These are phyloP conservation scores for Sphaerodactylus townsendi DNA, from an alignment of 2,113 vertebrate genomes.

Conservation along the genomic window DNA sequence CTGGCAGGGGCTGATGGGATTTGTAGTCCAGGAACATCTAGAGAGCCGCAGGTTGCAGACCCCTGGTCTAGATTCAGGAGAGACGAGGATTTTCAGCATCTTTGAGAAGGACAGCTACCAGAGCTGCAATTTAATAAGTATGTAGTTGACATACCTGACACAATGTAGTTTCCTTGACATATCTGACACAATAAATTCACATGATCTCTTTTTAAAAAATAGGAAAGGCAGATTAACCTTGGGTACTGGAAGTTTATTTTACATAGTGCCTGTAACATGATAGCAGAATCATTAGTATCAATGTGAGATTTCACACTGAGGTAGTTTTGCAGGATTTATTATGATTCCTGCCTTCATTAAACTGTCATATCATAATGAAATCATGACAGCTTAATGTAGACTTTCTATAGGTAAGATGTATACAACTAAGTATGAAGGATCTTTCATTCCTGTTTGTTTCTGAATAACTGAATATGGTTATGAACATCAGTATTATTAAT, in stretches of 20 bases:
- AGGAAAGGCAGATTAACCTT: background rate
- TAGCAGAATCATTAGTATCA: background rate
- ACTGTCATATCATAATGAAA: background rate
- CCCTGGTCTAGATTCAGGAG: too few relatives aligned
- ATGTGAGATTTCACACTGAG: background rate
- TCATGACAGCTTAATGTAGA: background rate
- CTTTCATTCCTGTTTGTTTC: conserved; percentile 12
- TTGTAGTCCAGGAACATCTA: too few relatives aligned
- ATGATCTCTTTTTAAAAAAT: background rate
- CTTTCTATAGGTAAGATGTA: background rate
- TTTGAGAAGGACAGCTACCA: too few relatives aligned
- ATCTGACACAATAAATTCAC: too few relatives aligned
- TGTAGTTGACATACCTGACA: too few relatives aligned
- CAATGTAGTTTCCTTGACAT: too few relatives aligned
- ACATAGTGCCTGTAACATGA: background rate
- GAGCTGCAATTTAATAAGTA: too few relatives aligned
- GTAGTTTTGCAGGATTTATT: background rate
- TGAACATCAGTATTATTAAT: background rate
- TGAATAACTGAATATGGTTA: background rate
- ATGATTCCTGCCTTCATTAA: background rate
- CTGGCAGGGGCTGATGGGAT: too few relatives aligned
- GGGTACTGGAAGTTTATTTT: background rate
- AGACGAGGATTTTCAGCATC: too few relatives aligned
- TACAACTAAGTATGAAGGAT: background rate
- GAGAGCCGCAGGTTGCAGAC: too few relatives aligned